Percentiles rank a stretch among this genome's conserved stretches.
These are phyloP conservation scores for Apocheima hispidaria DNA, from an alignment of 2,888 invertebrate species.

Conservation along the genomic window DNA sequence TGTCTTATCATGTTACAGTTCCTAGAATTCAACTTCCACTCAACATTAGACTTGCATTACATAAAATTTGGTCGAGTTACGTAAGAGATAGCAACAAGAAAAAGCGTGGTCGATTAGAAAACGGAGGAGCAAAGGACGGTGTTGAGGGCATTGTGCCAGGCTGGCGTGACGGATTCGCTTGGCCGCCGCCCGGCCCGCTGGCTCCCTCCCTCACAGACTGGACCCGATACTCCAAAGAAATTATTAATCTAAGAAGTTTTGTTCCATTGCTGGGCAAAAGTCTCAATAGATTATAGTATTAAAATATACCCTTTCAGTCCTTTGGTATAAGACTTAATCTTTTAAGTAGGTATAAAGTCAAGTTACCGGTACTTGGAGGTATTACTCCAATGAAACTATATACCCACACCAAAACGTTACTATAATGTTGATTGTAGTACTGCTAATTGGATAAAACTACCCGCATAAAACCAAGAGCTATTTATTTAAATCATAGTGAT, in stretches of 20 bases:
- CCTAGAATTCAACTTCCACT: constrained; percentile 2
- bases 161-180: constrained; percentile 77
- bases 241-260: not conserved
- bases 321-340: no score
- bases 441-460: no score
- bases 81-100: constrained; percentile 36
- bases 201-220: constrained; percentile 50
- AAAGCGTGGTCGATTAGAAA: constrained; percentile 47
- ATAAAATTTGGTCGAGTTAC: constrained; percentile 13
- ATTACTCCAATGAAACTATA: no score
- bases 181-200: constrained; percentile 57
- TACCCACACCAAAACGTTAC: no score
- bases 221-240: constrained; percentile 53
- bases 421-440: no score
- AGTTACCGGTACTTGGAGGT: no score
- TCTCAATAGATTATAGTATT: no score
- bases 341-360: no score
- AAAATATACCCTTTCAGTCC: no score
- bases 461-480: no score
- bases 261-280: not conserved
- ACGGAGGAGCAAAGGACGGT: constrained; percentile 55
- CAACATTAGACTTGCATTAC: constrained; percentile 15
- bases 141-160: constrained; percentile 69
- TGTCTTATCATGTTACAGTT: not conserved
- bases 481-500: no score